Evolutionary conservation across 2,797 vertebrate genomes (phyloP), one percentile per base, ranked within the genome.

Genomic region (Chaunax sp.): DNA sequence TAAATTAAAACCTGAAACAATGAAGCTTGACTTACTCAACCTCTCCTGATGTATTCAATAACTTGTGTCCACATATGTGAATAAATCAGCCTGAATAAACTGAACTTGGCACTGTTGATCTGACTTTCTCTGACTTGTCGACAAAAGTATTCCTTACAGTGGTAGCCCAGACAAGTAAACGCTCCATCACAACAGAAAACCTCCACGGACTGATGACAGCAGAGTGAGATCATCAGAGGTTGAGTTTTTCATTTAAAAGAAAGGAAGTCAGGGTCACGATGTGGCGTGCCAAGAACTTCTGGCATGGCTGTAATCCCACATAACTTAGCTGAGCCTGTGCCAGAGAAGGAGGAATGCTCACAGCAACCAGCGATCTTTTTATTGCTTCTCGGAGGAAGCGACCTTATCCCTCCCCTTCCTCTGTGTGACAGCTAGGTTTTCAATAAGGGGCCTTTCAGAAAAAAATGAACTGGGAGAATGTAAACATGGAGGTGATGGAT

Each of bases 401-500:
- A 45, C 57, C 67, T 37, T 51, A 2, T 58, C 80, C 60, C 44
- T 69, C 65, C 38, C 37, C 30, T 64, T 64, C 50, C 26, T 75
- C 40, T 18, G 35, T 35, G 63, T 63, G 60, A 75, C 73, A 60
- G 6, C 65, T 51, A 54, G 35, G 23, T 60, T 73, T 73, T 53
- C 75, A 80, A 64, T 51, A 53, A 53, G 41, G 30, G 50, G 38
- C 56, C 56, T 47, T 63, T 65, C 8, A 64, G 60, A 56, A 78
- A 5, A 4, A 80, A 80, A 80, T 63, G 54, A 77, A 77, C 41
- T 12, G n/a, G 25, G 43, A 52, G 43, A 77, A 80, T 61, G 72
- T 78, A 82, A 85, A 86, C 77, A 75, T 2, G 57, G 55, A 81
- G 52, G 45, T 78, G 78, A 87, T 74, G 65, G 82, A 85, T 85